phyloP scores from a whole-genome alignment of 2,888 invertebrate genomes.

The Ecliptopera silaceata region DNA sequence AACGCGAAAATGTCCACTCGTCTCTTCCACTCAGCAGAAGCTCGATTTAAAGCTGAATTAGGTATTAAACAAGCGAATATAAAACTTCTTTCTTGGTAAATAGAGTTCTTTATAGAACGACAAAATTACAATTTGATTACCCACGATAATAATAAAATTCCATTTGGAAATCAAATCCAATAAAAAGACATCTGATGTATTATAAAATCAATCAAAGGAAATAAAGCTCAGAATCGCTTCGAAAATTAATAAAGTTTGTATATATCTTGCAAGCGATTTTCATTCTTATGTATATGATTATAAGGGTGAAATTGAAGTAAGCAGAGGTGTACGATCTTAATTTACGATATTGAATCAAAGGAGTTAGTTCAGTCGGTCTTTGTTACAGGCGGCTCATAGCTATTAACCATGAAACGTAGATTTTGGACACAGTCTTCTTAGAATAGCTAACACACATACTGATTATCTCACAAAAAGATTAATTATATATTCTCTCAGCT shows the following conservation, averaged over 20 bases:
- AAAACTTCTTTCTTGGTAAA: no score
- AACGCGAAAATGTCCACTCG: no score
- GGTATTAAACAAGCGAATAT: no score
- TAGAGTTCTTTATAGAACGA: no score
- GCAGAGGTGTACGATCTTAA: conserved; percentile 28
- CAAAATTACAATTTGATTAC: no score
- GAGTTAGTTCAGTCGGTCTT: conserved; percentile 32
- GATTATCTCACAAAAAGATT: no score
- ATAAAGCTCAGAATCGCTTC: conserved; percentile 1
- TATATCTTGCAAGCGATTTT: not conserved
- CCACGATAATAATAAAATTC: no score
- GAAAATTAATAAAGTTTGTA: not conserved
- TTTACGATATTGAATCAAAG: conserved; percentile 40
- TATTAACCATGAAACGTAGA: conserved; percentile 29
- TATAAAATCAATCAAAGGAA: not conserved
- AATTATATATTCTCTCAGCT: no score
- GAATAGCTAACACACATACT: not conserved
- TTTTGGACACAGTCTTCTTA: conserved; percentile 6
- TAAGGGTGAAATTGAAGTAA: conserved; percentile 3
- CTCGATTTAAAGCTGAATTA: no score
- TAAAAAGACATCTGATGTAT: not conserved
- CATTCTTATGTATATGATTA: not conserved
- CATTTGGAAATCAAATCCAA: no score
- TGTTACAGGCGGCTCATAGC: conserved; percentile 33
- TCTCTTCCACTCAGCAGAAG: no score